Evolutionary conservation across 2,888 invertebrate genomes (phyloP), one percentile per base, ranked within the genome.

Genomic region (Eulithis testata): DNA sequence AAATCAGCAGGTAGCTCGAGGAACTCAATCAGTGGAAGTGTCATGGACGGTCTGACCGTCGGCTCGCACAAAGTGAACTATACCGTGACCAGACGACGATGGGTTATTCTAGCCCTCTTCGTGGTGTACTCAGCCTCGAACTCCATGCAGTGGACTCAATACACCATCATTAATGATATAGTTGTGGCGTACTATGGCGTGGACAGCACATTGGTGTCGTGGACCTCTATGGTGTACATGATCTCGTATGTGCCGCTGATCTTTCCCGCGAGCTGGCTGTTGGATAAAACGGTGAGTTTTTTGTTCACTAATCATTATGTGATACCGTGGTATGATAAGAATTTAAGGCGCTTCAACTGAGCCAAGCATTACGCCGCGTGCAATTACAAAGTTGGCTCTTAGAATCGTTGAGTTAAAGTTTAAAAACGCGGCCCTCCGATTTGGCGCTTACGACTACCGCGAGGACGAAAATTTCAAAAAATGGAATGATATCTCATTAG

Each of bases 151-250:
- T 99, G 99, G 99, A 97, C 98, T 60, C 97, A 99, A 91, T 98
- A 98, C 87, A 96, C 97, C 71, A 99, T 99, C 77, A 98, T 99
- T 71, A 95, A 95, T 68, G 96, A 98, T 80, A 94, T 98, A 61
- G 94, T 99, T 68, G 92, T 88, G 76, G 94, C 94, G 58, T 97
- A 97, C 86, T 97, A 97, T 83, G 93, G 93, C 43, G 95, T 97
- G 58, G 88, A 93, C 37, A 94, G 94, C 37, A 94, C 94, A 31
- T 90, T 95, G 75, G 97, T 99, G 74, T 96, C 99, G 82, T 99
- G 98, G 98, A 97, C 99, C 1, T 98, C 99, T 7, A 98, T 99
- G 96, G 95, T 99, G 81, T 99, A 97, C 88, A 99, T 99, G 99
- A 94, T 98, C 74, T 95, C 96, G 1, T 99, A 99, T 87, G 97